Percentiles rank a stretch among this genome's conserved stretches.
These are phyloP conservation scores for Bos javanicus DNA, from an alignment of 2,113 vertebrate genomes.

Conservation along the genomic window DNA sequence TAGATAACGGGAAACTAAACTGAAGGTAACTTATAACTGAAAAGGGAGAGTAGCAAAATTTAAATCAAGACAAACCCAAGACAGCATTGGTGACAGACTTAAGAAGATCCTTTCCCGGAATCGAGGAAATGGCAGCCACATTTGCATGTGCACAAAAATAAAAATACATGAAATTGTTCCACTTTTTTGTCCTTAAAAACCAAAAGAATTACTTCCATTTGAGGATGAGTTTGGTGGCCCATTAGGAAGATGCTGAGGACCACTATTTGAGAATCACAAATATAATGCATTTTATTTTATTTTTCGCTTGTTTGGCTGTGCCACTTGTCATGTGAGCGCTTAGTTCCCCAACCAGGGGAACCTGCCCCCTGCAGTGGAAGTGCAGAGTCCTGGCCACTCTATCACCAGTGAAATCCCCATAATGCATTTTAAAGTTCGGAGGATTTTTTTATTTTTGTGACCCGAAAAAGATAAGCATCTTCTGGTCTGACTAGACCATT, in stretches of 20 bases:
- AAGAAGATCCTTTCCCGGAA: neutral
- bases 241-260: neutral
- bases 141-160: neutral
- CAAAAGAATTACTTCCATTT: conserved; percentile 5
- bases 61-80: neutral
- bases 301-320: neutral
- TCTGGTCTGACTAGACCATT: neutral
- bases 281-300: neutral
- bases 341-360: neutral
- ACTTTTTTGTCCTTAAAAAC: neutral
- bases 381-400: neutral
- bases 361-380: neutral
- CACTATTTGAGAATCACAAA: neutral
- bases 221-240: neutral
- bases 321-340: neutral
- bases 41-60: neutral
- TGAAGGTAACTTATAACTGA: neutral
- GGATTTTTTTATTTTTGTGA: neutral
- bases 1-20: neutral
- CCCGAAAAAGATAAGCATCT: neutral
- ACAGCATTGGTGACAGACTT: neutral
- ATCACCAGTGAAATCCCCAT: neutral
- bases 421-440: neutral
- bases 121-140: neutral
- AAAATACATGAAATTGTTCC: neutral